These are phyloP conservation scores for Brachypalpus laphriformis DNA, from an alignment of 2,888 invertebrate genomes.

Conservation along the genomic window DNA sequence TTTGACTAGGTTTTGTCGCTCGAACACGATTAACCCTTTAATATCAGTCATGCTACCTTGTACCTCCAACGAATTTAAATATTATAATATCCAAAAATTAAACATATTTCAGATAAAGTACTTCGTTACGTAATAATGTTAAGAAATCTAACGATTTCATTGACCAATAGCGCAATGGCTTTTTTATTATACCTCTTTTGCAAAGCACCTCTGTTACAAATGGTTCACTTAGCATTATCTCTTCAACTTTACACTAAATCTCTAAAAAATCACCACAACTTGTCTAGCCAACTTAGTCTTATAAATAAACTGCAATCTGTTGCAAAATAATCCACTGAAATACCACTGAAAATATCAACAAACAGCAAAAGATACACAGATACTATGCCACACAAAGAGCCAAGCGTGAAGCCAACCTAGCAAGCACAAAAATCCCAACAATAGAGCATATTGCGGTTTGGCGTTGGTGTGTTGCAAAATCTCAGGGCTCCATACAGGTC, in stretches of 20 bases:
- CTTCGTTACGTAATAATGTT: too few relatives aligned
- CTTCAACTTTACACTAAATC: neutral
- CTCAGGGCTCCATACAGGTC: conserved; percentile 56
- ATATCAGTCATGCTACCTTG: too few relatives aligned
- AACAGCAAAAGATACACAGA: conserved; percentile 2
- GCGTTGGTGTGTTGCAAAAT: conserved; percentile 40
- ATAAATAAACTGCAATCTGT: neutral
- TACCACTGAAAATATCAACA: neutral
- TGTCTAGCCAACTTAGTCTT: neutral
- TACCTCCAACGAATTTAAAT: too few relatives aligned
- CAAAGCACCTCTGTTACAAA: neutral
- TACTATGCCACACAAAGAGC: conserved; percentile 16
- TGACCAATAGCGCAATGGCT: neutral
- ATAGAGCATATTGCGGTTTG: conserved; percentile 39
- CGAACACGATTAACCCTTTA: too few relatives aligned
- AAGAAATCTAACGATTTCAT: too few relatives aligned
- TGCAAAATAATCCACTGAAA: neutral
- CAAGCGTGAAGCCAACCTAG: conserved; percentile 1
- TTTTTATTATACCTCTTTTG: neutral
- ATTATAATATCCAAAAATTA: too few relatives aligned
- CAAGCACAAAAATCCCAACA: conserved; percentile 5
- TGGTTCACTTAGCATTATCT: neutral
- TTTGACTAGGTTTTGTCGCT: too few relatives aligned
- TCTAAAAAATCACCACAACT: neutral
- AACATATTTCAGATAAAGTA: too few relatives aligned